Conservation (phyloP, 2,797 vertebrate species). For the Gambusia yucatana region DNA sequence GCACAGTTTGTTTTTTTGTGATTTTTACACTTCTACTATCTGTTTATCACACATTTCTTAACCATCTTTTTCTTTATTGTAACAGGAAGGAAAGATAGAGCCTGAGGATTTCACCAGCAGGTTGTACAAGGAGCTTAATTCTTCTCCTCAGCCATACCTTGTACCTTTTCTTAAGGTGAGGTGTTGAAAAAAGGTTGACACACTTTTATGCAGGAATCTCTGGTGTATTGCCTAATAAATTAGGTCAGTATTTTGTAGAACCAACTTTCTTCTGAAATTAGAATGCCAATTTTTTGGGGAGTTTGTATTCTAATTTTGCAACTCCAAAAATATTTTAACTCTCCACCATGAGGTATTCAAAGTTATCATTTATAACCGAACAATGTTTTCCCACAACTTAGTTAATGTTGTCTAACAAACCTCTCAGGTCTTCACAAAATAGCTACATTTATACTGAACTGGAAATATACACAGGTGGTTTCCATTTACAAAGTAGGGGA, state of each 20-base stretch:
- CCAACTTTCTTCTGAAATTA: neutral
- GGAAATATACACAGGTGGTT: neutral
- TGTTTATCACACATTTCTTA: neutral
- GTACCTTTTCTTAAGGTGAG: constrained; percentile 96
- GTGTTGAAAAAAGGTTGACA: neutral
- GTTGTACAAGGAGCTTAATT: constrained; percentile 91
- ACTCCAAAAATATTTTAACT: neutral
- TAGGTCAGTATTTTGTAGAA: neutral
- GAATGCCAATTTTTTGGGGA: neutral
- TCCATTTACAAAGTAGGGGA: neutral
- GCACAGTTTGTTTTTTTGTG: neutral
- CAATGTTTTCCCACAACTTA: neutral
- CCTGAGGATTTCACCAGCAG: constrained; percentile 92
- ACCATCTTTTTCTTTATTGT: neutral
- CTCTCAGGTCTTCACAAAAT: neutral
- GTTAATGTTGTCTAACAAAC: neutral
- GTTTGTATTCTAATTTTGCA: neutral
- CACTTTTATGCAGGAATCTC: neutral
- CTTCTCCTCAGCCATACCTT: constrained; percentile 94
- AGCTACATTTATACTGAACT: neutral
- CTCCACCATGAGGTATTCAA: neutral
- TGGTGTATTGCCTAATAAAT: neutral
- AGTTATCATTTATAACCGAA: neutral
- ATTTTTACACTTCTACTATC: neutral
- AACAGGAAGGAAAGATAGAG: constrained; percentile 91